A percentile compares a stretch with the other conserved stretches of the same genome.
Conservation (phyloP, 92 coral and sea anemone genomes). For the Virgularia gustaviana region DNA sequence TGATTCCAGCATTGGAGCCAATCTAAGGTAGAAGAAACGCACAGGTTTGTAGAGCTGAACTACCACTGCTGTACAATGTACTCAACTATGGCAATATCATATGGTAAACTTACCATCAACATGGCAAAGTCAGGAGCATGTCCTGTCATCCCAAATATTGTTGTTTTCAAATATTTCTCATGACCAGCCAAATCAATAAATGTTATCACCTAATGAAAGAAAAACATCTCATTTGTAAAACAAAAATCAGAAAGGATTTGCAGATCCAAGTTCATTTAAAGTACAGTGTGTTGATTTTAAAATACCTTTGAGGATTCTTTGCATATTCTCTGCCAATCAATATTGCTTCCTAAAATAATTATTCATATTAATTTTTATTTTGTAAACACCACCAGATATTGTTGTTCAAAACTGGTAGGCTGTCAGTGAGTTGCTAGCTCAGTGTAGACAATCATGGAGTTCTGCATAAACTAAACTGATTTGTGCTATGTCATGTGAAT, state of each 20-base stretch:
- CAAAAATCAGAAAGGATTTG: not conserved
- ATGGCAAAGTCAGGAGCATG: slow-evolving; percentile 99
- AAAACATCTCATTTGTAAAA: not conserved
- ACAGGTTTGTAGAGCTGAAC: not conserved
- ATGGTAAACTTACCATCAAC: slow-evolving; percentile 71
- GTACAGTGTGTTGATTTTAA: not conserved
- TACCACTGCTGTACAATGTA: not conserved
- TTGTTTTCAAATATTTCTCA: slow-evolving; percentile 92
- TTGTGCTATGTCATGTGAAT: too few species aligned
- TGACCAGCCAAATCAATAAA: slow-evolving; percentile 97
- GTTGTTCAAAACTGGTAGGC: too few species aligned
- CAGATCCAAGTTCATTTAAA: not conserved
- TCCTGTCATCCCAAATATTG: slow-evolving; percentile 99
- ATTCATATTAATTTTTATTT: too few species aligned
- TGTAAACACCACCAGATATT: too few species aligned
- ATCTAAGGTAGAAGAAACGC: slow-evolving; percentile 47
- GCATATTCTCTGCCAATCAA: slow-evolving; percentile 93
- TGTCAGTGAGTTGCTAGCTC: too few species aligned
- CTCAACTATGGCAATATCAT: not conserved
- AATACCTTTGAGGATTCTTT: slow-evolving; percentile 87
- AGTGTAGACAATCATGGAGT: too few species aligned
- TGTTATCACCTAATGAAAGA: slow-evolving; percentile 69
- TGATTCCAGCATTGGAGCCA: slow-evolving; percentile 98
- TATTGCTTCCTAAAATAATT: slow-evolving; percentile 68
- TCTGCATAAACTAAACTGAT: too few species aligned